Evolutionary conservation across 2,797 vertebrate species (phyloP), one percentile per base, ranked within the genome.

Genomic region (Moxostoma hubbsi): DNA sequence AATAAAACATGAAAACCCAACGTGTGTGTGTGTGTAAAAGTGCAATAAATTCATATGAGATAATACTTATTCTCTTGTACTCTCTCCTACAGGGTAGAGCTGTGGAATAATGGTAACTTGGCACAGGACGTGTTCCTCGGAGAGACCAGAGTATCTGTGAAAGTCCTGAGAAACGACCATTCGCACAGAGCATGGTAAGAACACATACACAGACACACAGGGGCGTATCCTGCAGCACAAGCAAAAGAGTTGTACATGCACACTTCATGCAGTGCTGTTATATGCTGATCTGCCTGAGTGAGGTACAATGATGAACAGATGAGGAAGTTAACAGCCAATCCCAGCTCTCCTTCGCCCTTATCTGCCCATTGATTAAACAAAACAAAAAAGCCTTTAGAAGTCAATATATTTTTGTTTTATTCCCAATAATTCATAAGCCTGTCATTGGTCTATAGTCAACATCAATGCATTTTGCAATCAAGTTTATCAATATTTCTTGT

Each of bases 91-190:
- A 99, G 98, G 91, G 95, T 99, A 72, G 98, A 99, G 85, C 85
- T 99, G 43, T 99, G 98, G 98, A 98, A 99, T 93, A 99, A 96
- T 88, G 98, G 96, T 74, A 99, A 97, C 86, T 90, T 99, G 88
- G 96, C 95, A 75, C 97, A 97, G 90, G 97, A 99, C 78, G 86
- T 97, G 86, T 99, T 99, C 88, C 92, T 99, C 43, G 98, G 97
- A 80, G 98, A 98, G 92, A 96, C 97, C 9, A 93, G 96, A 82
- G 97, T 98, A 83, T 95, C 96, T 24, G 94, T 99, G 83, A 98
- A 97, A 88, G 94, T 96, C 83, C 91, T 99, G 86, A 93, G 92
- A 89, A 97, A 92, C 64, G 94, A 96, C 89, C 90, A 92, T 47
- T 91, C 93, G 84, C 95, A 96, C 88, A 95, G 94, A 93, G 98